phyloP scores from a whole-genome alignment of 2,888 invertebrate species.

The Argyresthia albistria region DNA sequence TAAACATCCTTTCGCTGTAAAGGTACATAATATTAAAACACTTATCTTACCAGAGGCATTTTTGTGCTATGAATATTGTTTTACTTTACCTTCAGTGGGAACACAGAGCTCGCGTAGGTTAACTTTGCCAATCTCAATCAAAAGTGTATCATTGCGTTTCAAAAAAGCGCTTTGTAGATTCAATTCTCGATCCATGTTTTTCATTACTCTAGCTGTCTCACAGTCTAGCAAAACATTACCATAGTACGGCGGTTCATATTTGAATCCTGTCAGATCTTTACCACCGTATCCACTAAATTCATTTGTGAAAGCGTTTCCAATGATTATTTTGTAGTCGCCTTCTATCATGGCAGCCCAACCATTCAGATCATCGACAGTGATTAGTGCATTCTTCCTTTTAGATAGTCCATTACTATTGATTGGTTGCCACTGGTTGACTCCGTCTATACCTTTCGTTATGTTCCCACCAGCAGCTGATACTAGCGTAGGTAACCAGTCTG shows the following conservation, averaged over 20 bases:
- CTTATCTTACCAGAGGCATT: not conserved
- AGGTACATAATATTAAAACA: not conserved
- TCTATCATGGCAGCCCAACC: constrained; percentile 41
- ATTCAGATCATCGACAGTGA: constrained; percentile 62
- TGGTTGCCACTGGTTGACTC: constrained; percentile 75
- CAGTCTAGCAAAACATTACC: constrained; percentile 24
- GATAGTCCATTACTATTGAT: constrained; percentile 46
- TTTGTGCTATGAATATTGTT: not conserved
- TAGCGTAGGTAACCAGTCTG: constrained; percentile 85
- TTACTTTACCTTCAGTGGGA: constrained; percentile 17
- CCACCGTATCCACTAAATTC: constrained; percentile 23
- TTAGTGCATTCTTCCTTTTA: constrained; percentile 53
- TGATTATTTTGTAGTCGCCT: constrained; percentile 33
- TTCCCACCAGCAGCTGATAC: constrained; percentile 35
- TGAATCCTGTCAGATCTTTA: constrained; percentile 18
- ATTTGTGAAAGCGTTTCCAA: constrained; percentile 22
- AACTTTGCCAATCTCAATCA: constrained; percentile 6
- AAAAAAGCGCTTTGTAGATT: constrained; percentile 18
- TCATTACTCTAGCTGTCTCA: constrained; percentile 25
- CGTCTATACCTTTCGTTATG: constrained; percentile 59
- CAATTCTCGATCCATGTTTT: constrained; percentile 22
- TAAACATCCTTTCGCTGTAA: constrained; percentile 36
- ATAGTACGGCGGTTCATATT: constrained; percentile 20
- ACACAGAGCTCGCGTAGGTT: constrained; percentile 20
- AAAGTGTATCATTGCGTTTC: constrained; percentile 21